phyloP scores from a whole-genome alignment of 2,113 vertebrate genomes.

The Xenus cinereus region DNA sequence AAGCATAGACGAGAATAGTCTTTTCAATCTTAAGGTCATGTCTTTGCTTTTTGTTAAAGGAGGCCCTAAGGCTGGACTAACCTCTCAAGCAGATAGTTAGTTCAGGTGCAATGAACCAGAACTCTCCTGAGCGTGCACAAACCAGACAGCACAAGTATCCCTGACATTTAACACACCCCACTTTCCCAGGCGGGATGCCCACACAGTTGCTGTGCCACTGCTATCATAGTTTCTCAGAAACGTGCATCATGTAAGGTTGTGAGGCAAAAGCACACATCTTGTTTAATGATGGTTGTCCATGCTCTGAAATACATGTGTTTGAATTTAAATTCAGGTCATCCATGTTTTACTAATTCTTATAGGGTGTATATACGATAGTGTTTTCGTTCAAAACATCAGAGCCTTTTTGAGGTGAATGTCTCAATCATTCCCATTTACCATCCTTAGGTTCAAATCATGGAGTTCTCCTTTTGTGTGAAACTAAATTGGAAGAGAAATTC shows the following conservation, averaged over 20 bases:
- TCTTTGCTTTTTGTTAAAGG: neutral
- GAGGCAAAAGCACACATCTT: neutral
- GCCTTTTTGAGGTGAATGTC: neutral
- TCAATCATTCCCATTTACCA: neutral
- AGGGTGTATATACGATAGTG: neutral
- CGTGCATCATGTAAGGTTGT: neutral
- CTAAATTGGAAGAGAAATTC: neutral
- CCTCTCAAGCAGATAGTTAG: neutral
- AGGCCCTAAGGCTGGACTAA: neutral
- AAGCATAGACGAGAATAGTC: neutral
- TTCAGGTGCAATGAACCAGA: neutral
- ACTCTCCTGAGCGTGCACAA: neutral
- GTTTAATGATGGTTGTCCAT: neutral
- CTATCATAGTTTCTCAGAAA: neutral
- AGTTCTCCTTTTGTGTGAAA: neutral
- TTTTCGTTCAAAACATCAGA: neutral
- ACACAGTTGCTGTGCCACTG: neutral
- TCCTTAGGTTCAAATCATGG: neutral
- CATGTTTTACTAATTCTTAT: neutral
- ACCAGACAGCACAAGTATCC: neutral
- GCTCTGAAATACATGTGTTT: neutral
- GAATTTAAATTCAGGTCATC: neutral
- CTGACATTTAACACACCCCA: neutral
- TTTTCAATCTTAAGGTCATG: neutral
- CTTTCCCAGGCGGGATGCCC: neutral